Base-by-base conservation (phyloP, 2,113 vertebrate species). In the Psophia crepitans region DNA sequence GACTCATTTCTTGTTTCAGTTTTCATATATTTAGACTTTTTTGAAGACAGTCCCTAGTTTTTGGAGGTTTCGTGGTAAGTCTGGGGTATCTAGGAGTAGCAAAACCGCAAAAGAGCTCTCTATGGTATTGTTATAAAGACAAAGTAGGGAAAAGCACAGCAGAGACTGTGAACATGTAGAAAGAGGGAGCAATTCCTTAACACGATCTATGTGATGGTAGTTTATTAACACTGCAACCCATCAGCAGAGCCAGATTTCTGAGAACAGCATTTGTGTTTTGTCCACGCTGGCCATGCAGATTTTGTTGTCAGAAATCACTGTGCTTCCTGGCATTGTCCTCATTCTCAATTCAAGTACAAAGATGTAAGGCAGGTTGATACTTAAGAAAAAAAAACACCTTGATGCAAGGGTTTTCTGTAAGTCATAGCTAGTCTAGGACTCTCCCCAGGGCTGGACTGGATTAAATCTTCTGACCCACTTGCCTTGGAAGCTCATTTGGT, bases 201-300 rank as follows among this genome's bases (percentile, higher is more conserved):
- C 6, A 30, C 0, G 6, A 56, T 43, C 32, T 27, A 2, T 12
- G 6, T 18, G 9, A 49, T 51, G 21, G 33, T 46, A 41, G 39
- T 56, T 90, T 77, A 41, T 56, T 57, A 69, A 66, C n/a, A 46
- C 20, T 17, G 20, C 64, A 61, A 39, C 20, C 16, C 46, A 53
- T 10, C 21, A 46, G 15, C 41, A 78, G n/a, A 90, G 70, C 11
- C 33, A 81, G n/a, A 68, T 22, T 51, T 83, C 53, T 70, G n/a
- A 41, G 61, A 28, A 57, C 4, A 49, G 9, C 3, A 24, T 51
- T 12, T 68, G 19, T 56, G 22, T 17, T 10, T 3, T 66, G 87
- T 93, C 33, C 21, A 35, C 1, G 0, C 11, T 0, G 11, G 39
- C 3, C 43, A 74, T 0, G 2, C 32, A 63, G 23, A 54, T 64